Base-by-base conservation (phyloP, 2,113 vertebrate genomes). In the cattle (Bos taurus) region DNA sequence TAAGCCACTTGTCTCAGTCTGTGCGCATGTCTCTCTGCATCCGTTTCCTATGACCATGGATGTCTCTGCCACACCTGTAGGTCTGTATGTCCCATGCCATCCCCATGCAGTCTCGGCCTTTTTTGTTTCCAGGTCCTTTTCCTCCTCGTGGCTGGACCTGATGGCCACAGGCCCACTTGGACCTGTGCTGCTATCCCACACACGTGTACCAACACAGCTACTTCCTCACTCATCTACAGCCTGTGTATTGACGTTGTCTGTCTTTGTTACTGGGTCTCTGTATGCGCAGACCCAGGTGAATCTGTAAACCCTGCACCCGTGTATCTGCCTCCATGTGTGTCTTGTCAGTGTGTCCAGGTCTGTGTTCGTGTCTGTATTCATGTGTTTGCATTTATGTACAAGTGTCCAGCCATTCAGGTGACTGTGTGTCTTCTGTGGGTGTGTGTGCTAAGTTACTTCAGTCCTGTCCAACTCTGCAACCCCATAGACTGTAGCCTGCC, bases 201-300 rank as follows among this genome's bases (percentile, higher is more conserved):
- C 8, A 21, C 16, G 1, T n/a, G 40, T 3, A 0, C 14, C 36
- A 48, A 14, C 5, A 2, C 3, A n/a, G 15, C n/a, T 30, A 3
- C 0, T 0, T 28, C 3, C 60, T 5, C 3, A 1, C 71, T n/a
- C 2, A 17, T 43, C 50, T 14, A 23, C 28, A 4, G 21, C 54
- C 7, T 5, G 0, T 0, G 10, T 3, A 30, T 2, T 8, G 2
- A 9, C 0, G 2, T 23, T 16, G 21, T 3, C 19, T 1, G 30
- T 33, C n/a, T 12, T 7, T 33, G 40, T 23, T 33, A 64, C 60
- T 25, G 10, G 17, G 36, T 56, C 48, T 48, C 74, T 15, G 26
- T 23, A 28, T 7, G 23, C 6, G 1, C 4, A 56, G 82, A 60
- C 14, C 5, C 46, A 10, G 2, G 0, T 40, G 36, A 52, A 28